These are phyloP conservation scores for Rhopilema esculentum DNA, from an alignment of 30 jellyfish, hydroid and myxozoan species.

Conservation along the genomic window DNA sequence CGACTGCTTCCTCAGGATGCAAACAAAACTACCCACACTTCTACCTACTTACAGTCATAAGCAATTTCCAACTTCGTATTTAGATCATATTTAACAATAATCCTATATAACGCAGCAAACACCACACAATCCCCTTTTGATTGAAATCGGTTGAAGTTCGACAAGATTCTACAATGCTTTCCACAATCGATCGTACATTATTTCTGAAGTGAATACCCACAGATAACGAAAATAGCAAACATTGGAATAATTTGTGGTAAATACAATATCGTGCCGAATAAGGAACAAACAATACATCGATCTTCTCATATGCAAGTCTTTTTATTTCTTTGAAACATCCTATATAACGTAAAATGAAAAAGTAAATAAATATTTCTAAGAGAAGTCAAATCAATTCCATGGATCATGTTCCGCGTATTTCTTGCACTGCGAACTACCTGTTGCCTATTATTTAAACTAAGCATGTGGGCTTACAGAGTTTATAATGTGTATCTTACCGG, in stretches of 20 bases:
- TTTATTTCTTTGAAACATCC: no score
- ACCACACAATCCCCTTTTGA: not conserved
- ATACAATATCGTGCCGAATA: not conserved
- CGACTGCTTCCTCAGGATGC: no score
- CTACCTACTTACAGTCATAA: no score
- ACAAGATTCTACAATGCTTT: not conserved
- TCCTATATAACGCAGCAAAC: not conserved
- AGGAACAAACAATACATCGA: not conserved
- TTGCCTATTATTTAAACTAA: not conserved
- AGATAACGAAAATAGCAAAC: not conserved
- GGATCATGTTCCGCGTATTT: not conserved
- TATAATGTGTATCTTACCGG: not conserved
- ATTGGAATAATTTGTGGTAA: not conserved
- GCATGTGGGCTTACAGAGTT: not conserved
- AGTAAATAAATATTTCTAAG: not conserved
- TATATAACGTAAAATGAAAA: not conserved
- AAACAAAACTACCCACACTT: no score
- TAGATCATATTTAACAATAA: not conserved
- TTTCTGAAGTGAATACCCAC: not conserved
- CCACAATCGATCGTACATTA: not conserved
- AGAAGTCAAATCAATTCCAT: not conserved
- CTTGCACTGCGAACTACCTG: slow-evolving; percentile 11
- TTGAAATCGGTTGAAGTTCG: not conserved
- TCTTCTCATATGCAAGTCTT: not conserved
- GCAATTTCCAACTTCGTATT: not conserved